Conservation (phyloP, 2,888 invertebrate genomes). For the Ophioninae sp. region DNA sequence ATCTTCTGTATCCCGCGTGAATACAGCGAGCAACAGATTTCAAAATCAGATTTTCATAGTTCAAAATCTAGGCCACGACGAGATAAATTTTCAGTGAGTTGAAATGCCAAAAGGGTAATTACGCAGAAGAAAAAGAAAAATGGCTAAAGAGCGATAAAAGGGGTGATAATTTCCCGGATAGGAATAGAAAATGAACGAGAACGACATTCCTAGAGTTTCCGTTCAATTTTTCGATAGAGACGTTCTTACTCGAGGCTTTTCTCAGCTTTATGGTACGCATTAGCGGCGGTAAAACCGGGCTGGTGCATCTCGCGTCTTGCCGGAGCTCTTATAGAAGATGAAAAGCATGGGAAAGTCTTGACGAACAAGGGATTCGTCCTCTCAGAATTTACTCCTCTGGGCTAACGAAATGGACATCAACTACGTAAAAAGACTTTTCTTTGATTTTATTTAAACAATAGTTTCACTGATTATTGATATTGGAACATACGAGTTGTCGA, state of each 20-base stretch:
- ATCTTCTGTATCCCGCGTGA: background rate
- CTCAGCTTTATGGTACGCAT: conserved; percentile 19
- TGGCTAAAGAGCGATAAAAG: conserved; percentile 37
- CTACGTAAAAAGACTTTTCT: background rate
- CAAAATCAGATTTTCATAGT: too few species aligned
- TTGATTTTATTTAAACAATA: background rate
- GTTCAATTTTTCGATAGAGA: conserved; percentile 68
- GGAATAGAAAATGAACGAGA: conserved; percentile 38
- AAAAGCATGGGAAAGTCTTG: conserved; percentile 1
- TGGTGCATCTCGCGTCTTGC: conserved; percentile 39
- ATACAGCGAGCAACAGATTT: background rate
- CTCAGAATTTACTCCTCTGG: conserved; percentile 8
- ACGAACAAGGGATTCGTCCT: conserved; percentile 24
- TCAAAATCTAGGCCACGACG: background rate
- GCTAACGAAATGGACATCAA: conserved; percentile 26
- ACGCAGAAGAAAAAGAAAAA: conserved; percentile 8
- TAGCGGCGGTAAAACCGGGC: conserved; percentile 37
- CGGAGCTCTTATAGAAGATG: conserved; percentile 30
- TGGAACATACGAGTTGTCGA: background rate
- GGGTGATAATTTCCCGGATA: conserved; percentile 38
- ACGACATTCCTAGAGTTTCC: conserved; percentile 61
- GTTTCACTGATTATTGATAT: background rate
- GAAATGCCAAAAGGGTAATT: background rate
- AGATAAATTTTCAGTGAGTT: background rate
- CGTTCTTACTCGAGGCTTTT: conserved; percentile 41